Evolutionary conservation across 2,797 vertebrate species (phyloP), one percentile per base, ranked within the genome.

Genomic region (Smutsia gigantea): DNA sequence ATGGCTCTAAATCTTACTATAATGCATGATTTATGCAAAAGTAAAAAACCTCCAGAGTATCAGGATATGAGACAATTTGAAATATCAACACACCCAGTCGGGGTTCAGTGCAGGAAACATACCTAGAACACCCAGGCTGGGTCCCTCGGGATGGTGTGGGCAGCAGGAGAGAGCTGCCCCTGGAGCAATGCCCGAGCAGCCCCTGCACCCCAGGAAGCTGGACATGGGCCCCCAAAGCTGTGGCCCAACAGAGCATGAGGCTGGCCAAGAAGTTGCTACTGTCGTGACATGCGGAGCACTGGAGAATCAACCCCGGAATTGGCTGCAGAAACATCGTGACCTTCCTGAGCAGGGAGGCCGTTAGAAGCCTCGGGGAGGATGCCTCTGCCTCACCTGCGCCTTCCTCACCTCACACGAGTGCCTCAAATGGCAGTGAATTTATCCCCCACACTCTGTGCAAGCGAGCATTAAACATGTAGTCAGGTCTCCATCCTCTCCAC

Each of bases 11-110:
- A 18, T 37, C 53, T 92, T 53, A 31, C 61, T 64, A 14, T 75
- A 25, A 95, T 31, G 42, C 0, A 15, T 53, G 37, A 82, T 69
- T 93, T 72, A 15, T 61, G 34, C 63, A 85, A 86, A 90, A 55
- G 14, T 46, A 7, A 57, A 42, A 92, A 85, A 57, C 21, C 37
- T 90, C 21, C 25, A 87, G 64, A 79, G 31, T 9, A 91, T 55
- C 19, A 75, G 88, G 55, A 69, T 92, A 93, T 83, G 46, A 31
- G 61, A 49, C 18, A n/a, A 88, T 71, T 94, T 29, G 90, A 79
- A 95, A 63, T 55, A 77, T 59, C 59, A 88, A 37, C 42, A 82
- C 79, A 34, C 53, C 53, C 13, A 27, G 14, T 15, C 72, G 37
- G 17, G 10, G 7, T 71, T 78, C 34, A 74, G 51, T 77, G 34